Base-by-base conservation (phyloP, 2,888 invertebrate genomes). In the Troides helena region DNA sequence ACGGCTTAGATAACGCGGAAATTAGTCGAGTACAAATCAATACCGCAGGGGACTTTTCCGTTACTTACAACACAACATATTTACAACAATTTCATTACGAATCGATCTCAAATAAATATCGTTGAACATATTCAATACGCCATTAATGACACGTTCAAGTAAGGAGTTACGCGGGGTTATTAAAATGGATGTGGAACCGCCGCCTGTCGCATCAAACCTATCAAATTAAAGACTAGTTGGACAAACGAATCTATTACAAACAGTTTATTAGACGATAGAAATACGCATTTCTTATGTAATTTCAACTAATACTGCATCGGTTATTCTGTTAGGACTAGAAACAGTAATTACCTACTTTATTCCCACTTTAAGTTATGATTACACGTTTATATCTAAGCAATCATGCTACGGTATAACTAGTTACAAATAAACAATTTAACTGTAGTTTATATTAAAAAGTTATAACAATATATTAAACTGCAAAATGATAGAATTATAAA, bases 11-110 rank as follows among this genome's bases (percentile, higher is more conserved):
- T 90, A 92, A 88, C 80, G 84, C 71, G 77, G 81, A 87, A 87
- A 86, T 86, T 86, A 79, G 80, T 84, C 80, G 77, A 87, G 84
- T 84, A 82, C 76, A 86, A 91, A 92, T 92, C 91, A 86, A 92
- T 91, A 91, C 79, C 76, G 75, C 67, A 72, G 72, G 72, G 79
- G 71, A 81, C 74, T 82, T 85, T 83, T 82, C 82, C 80, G 73
- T 78, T 75, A 76, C 81, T 80, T 78, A 65, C 67, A 62, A 68
- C 65, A 62, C 63, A 56, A 68, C 58, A 25, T 59, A 17, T 60
- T 30, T 14, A 18, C 18, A 36, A 30, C 23, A 12, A 30, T 50
- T 53, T 17, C 25, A 62, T 46, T 60, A 18, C 12, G 30, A 50
- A 50, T 53, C 21, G 30, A 30, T 4, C 21, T 43, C n/a, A 50